These are phyloP conservation scores for Galaxias olidus DNA, from an alignment of 2,797 vertebrate species.

Conservation along the genomic window DNA sequence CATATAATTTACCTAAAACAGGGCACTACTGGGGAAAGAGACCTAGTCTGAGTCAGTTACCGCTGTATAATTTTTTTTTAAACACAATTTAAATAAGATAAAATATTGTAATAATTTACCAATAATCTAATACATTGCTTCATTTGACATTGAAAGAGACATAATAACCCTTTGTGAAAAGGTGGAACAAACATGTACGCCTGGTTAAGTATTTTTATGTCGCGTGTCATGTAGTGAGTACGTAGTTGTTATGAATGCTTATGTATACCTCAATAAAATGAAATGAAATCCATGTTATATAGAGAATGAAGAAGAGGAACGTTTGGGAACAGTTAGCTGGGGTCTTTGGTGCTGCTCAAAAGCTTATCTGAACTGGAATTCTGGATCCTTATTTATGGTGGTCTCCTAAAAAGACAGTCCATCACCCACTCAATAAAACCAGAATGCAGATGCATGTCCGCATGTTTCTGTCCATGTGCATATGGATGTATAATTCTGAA, in stretches of 20 bases:
- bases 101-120: too few relatives aligned
- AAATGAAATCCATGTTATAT: neutral
- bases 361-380: too few relatives aligned
- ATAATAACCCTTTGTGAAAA: neutral
- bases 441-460: neutral
- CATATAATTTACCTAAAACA: too few relatives aligned
- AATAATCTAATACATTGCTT: too few relatives aligned
- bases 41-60: too few relatives aligned
- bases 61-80: too few relatives aligned
- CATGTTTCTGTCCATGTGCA: neutral
- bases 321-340: slow-evolving; percentile 1
- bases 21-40: too few relatives aligned
- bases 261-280: neutral
- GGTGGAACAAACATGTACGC: neutral
- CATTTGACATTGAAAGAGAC: too few relatives aligned
- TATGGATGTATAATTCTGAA: neutral
- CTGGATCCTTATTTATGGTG: neutral
- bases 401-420: neutral
- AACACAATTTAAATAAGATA: too few relatives aligned
- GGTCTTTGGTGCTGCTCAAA: neutral
- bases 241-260: neutral
- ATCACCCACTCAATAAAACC: slow-evolving; percentile 3
- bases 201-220: neutral
- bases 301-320: neutral
- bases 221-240: neutral